A percentile compares a stretch with the other conserved stretches of the same genome.
Conservation (phyloP, 2,888 invertebrate genomes). For the Abrostola tripartita region DNA sequence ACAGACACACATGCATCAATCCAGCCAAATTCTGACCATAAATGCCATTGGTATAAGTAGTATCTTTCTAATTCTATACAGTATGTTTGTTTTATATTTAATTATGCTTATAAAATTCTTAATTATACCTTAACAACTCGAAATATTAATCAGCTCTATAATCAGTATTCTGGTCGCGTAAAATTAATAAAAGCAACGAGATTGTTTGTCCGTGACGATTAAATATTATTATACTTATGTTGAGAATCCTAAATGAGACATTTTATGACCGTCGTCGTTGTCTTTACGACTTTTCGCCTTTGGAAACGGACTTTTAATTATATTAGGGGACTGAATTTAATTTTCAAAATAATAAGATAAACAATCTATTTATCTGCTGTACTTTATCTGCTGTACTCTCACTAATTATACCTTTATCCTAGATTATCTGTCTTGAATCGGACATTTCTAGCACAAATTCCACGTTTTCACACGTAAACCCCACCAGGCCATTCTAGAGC, state of each 20-base stretch:
- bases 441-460: no score
- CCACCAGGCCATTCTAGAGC: no score
- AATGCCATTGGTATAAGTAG: no score
- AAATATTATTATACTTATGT: constrained; percentile 39
- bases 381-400: background rate
- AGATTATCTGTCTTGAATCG: no score
- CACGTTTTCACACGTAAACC: no score
- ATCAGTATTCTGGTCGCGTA: constrained; percentile 31
- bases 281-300: constrained; percentile 39
- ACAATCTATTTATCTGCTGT: constrained; percentile 5
- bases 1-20: no score
- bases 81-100: no score
- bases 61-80: no score
- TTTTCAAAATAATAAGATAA: constrained; percentile 47
- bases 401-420: no score
- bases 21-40: no score
- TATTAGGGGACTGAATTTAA: constrained; percentile 41
- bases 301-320: constrained; percentile 36
- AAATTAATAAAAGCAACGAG: constrained; percentile 32
- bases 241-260: constrained; percentile 44
- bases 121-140: background rate
- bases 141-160: constrained; percentile 25
- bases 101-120: no score
- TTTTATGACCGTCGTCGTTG: constrained; percentile 33
- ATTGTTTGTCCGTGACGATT: constrained; percentile 32